Percentiles rank a stretch among this genome's conserved stretches.
Conservation (phyloP, 1,140 invertebrate species). For the Drosophila mauritiana region DNA sequence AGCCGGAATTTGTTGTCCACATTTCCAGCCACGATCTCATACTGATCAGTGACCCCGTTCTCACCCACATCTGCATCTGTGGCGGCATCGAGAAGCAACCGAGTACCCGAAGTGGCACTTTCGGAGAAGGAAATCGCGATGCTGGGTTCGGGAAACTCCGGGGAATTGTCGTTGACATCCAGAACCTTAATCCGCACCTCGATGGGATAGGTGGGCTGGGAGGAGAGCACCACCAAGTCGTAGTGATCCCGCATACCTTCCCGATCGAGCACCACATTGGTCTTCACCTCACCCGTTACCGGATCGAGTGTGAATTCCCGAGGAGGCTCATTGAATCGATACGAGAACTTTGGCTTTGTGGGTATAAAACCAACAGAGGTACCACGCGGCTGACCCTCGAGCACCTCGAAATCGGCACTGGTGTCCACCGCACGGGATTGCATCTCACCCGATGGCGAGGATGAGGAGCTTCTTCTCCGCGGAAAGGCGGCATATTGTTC, state of each 20-base stretch:
- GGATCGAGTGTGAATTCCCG: slow-evolving; percentile 92
- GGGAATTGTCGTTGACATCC: slow-evolving; percentile 96
- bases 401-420: slow-evolving; percentile 92
- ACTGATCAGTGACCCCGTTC: slow-evolving; percentile 94
- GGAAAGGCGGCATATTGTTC: slow-evolving; percentile 77
- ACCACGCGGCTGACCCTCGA: slow-evolving; percentile 92
- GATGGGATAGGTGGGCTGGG: slow-evolving; percentile 96
- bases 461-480: slow-evolving; percentile 70
- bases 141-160: slow-evolving; percentile 94
- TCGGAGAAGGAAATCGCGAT: slow-evolving; percentile 95
- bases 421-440: slow-evolving; percentile 94
- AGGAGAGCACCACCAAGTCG: slow-evolving; percentile 95
- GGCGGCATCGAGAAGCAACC: slow-evolving; percentile 94
- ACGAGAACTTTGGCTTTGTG: slow-evolving; percentile 93
- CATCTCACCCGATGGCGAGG: slow-evolving; percentile 87
- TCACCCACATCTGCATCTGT: slow-evolving; percentile 93
- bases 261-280: slow-evolving; percentile 91
- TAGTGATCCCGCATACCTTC: slow-evolving; percentile 93
- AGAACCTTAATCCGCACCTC: slow-evolving; percentile 94
- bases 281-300: slow-evolving; percentile 92
- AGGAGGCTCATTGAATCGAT: slow-evolving; percentile 95
- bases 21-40: slow-evolving; percentile 94
- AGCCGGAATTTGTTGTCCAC: slow-evolving; percentile 94
- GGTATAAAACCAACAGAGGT: slow-evolving; percentile 94
- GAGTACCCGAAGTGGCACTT: slow-evolving; percentile 93